phyloP scores from a whole-genome alignment of 2,797 vertebrate species.

The Centropyge bicolor region DNA sequence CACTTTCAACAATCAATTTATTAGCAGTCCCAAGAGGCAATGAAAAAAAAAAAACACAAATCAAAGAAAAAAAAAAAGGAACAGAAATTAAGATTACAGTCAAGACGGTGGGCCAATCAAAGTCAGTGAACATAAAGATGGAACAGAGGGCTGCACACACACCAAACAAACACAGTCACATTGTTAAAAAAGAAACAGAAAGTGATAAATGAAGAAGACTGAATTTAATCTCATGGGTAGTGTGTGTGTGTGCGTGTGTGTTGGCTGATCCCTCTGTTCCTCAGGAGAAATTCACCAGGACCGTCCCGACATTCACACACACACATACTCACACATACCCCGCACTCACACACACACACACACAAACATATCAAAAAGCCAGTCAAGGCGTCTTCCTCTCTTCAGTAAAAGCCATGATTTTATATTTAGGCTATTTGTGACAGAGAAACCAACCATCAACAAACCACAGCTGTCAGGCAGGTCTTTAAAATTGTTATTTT shows the following conservation, averaged over 20 bases:
- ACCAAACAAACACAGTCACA: conserved; percentile 46
- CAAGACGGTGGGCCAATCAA: conserved; percentile 61
- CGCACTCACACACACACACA: conserved; percentile 28
- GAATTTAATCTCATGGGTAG: conserved; percentile 39
- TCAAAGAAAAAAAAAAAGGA: conserved; percentile 47
- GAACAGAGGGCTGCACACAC: conserved; percentile 75
- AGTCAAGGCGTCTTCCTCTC: conserved; percentile 34
- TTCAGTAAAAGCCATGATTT: conserved; percentile 61
- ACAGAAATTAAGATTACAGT: conserved; percentile 71
- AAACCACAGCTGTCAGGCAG: conserved; percentile 73
- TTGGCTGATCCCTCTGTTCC: conserved; percentile 84
- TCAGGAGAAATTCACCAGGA: conserved; percentile 83
- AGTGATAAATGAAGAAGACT: conserved; percentile 61
- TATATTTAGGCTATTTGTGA: conserved; percentile 46
- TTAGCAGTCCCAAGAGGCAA: conserved; percentile 85
- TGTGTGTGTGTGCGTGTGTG: conserved; percentile 47
- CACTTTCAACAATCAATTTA: conserved; percentile 82
- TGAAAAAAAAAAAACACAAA: conserved; percentile 59
- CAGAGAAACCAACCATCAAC: conserved; percentile 59
- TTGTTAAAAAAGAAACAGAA: conserved; percentile 58
- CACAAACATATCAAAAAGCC: conserved; percentile 49
- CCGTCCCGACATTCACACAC: conserved; percentile 57
- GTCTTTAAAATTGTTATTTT: conserved; percentile 79
- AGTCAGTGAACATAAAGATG: conserved; percentile 61
- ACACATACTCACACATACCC: conserved; percentile 29